phyloP scores from a whole-genome alignment of 2,888 invertebrate genomes.

The Azorinus chamasolen region DNA sequence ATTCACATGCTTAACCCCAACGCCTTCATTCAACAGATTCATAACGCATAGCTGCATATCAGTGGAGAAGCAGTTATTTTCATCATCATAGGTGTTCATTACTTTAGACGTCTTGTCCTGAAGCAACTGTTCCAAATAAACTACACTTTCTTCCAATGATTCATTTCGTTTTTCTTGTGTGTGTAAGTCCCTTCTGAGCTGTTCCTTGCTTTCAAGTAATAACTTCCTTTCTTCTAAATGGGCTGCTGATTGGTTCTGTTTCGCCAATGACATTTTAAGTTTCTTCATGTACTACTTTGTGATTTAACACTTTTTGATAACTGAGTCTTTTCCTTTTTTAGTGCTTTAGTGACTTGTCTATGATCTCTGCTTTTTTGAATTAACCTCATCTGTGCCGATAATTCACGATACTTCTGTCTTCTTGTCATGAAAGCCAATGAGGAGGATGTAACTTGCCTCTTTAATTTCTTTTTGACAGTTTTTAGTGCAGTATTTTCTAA shows the following conservation, averaged over 20 bases:
- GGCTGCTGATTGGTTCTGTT: too few relatives aligned
- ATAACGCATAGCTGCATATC: slow-evolving; percentile 23
- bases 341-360: too few relatives aligned
- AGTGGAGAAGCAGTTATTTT: slow-evolving; percentile 21
- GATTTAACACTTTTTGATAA: too few relatives aligned
- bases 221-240: neutral
- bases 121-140: slow-evolving; percentile 28
- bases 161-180: slow-evolving; percentile 4
- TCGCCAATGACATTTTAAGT: neutral
- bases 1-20: slow-evolving; percentile 44
- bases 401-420: neutral
- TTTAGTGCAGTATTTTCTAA: neutral
- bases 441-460: neutral
- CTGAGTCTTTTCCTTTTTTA: too few relatives aligned
- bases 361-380: too few relatives aligned
- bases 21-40: slow-evolving; percentile 30
- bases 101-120: slow-evolving; percentile 21
- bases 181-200: neutral
- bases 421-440: neutral
- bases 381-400: neutral
- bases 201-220: neutral
- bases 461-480: neutral
- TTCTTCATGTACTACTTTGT: neutral
- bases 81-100: slow-evolving; percentile 6
- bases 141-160: slow-evolving; percentile 18